A percentile compares a stretch with the other conserved stretches of the same genome.
These are phyloP conservation scores for Myocastor coypus DNA, from an alignment of 2,113 vertebrate species.

Conservation along the genomic window DNA sequence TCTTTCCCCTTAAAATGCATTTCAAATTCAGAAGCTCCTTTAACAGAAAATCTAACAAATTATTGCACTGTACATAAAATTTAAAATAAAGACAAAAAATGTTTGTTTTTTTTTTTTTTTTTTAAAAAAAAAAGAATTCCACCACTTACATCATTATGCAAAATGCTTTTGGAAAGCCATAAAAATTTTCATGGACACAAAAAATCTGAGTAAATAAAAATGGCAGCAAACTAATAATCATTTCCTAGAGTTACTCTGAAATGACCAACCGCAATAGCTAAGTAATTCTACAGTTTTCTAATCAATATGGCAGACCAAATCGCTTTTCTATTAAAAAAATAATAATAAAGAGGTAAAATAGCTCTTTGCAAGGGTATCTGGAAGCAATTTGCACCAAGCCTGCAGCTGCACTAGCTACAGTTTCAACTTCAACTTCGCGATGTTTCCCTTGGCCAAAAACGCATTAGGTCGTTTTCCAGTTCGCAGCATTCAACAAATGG, in stretches of 20 bases:
- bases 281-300: constrained; percentile 17
- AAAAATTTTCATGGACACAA: background rate
- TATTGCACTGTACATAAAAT: background rate
- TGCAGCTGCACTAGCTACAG: too few relatives aligned
- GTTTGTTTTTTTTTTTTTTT: background rate
- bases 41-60: constrained; percentile 17
- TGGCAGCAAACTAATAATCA: background rate
- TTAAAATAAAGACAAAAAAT: constrained; percentile 43
- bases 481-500: too few relatives aligned
- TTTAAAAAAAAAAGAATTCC: constrained; percentile 29
- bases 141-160: background rate
- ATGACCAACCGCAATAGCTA: background rate
- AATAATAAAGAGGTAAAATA: background rate
- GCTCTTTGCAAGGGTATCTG: too few relatives aligned
- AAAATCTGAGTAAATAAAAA: constrained; percentile 19
- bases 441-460: too few relatives aligned
- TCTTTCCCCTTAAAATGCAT: background rate
- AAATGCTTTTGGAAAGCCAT: background rate
- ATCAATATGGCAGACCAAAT: background rate
- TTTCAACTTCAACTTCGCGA: too few relatives aligned
- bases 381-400: too few relatives aligned
- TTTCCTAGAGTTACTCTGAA: constrained; percentile 1
- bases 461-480: too few relatives aligned
- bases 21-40: constrained; percentile 45
- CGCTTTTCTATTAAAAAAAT: constrained; percentile 25